phyloP scores from a whole-genome alignment of 2,113 vertebrate species.

The Poeciliopsis occidentalis region DNA sequence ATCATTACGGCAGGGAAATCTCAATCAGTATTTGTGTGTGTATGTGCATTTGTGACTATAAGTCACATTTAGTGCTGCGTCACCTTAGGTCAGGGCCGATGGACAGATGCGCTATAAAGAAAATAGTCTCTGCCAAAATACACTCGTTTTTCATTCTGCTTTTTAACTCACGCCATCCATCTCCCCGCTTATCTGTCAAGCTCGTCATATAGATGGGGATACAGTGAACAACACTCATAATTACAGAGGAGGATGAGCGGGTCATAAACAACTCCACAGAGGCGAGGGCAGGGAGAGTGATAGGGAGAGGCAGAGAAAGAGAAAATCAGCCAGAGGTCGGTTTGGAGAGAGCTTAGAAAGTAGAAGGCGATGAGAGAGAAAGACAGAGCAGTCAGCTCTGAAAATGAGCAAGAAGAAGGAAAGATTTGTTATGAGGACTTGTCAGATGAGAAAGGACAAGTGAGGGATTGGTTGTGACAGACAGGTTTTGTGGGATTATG shows the following conservation, averaged over 20 bases:
- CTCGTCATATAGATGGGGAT: slow-evolving; percentile 53
- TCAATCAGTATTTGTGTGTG: slow-evolving; percentile 46
- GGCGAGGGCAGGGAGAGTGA: slow-evolving; percentile 14
- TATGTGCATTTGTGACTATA: slow-evolving; percentile 42
- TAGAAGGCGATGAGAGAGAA: slow-evolving; percentile 2
- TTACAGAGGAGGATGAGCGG: slow-evolving; percentile 53
- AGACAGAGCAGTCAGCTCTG: neutral
- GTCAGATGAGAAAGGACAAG: slow-evolving; percentile 7
- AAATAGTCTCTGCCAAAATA: slow-evolving; percentile 56
- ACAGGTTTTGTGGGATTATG: slow-evolving; percentile 8
- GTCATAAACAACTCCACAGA: slow-evolving; percentile 45
- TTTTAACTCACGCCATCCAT: slow-evolving; percentile 52
- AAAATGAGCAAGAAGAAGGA: neutral
- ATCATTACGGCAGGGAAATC: slow-evolving; percentile 65
- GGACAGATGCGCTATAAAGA: slow-evolving; percentile 60
- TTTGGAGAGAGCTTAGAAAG: slow-evolving; percentile 6
- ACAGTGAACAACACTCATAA: slow-evolving; percentile 58
- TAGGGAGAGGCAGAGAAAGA: slow-evolving; percentile 8
- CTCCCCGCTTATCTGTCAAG: slow-evolving; percentile 36
- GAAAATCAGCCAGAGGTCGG: slow-evolving; percentile 17
- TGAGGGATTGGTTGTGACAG: neutral
- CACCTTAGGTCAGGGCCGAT: slow-evolving; percentile 63
- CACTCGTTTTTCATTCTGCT: slow-evolving; percentile 47
- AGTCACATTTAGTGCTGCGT: slow-evolving; percentile 59
- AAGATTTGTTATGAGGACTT: slow-evolving; percentile 18